These are phyloP conservation scores for Hystrix brachyura DNA, from an alignment of 2,113 vertebrate species.

Conservation along the genomic window DNA sequence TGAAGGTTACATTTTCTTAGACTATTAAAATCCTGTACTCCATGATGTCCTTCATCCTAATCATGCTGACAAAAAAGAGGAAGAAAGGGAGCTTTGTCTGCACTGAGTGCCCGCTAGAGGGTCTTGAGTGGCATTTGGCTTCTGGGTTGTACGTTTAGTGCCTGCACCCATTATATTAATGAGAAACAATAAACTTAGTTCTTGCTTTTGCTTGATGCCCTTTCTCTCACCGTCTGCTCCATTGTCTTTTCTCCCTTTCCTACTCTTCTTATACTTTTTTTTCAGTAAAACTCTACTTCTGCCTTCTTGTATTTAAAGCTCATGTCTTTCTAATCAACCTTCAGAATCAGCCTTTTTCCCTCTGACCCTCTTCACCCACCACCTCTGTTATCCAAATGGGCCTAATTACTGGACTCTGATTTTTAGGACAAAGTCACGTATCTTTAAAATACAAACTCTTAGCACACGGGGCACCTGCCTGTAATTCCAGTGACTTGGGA, in stretches of 20 bases:
- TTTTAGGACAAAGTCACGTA: neutral
- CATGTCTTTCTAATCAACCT: neutral
- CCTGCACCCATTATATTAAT: too few relatives aligned
- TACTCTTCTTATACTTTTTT: neutral
- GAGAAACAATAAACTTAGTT: neutral
- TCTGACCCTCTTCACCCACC: neutral
- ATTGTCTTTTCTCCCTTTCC: neutral
- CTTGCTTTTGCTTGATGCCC: neutral
- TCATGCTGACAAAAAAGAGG: neutral
- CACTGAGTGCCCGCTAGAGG: neutral
- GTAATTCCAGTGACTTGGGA: neutral
- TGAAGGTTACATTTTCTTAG: neutral
- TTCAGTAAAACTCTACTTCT: neutral
- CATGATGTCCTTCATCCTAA: neutral
- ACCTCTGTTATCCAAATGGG: neutral
- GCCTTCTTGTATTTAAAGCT: neutral
- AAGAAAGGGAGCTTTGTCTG: neutral
- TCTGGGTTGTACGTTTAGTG: neutral
- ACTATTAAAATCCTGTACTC: neutral
- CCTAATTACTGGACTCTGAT: neutral
- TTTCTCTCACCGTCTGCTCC: neutral
- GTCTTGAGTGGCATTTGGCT: neutral
- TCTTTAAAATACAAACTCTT: neutral
- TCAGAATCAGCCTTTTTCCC: neutral
- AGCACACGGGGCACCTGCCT: neutral